phyloP scores from a whole-genome alignment of 1,140 invertebrate species.

The Drosophila subpulchrella region DNA sequence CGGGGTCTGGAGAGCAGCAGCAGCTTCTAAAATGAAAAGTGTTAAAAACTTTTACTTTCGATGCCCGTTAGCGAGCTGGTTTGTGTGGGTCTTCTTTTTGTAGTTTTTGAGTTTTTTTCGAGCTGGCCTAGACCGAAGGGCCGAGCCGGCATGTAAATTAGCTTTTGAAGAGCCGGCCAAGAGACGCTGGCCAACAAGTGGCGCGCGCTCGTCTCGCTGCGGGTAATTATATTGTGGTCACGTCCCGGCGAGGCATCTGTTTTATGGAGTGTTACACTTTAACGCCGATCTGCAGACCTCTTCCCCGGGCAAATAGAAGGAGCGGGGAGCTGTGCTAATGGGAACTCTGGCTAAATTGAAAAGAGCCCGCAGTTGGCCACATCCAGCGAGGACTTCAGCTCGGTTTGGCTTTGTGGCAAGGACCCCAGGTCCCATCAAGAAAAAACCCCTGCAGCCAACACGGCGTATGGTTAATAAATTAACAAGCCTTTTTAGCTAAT shows the following conservation, averaged over 20 bases:
- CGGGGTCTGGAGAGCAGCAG: constrained; percentile 7
- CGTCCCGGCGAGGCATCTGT: constrained; percentile 74
- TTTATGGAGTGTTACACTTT: constrained; percentile 81
- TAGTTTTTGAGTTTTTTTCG: not conserved
- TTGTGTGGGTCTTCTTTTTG: constrained; percentile 3
- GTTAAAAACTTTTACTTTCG: constrained; percentile 66
- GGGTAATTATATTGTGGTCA: constrained; percentile 83
- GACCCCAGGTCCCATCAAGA: not conserved
- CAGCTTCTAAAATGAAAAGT: constrained; percentile 81
- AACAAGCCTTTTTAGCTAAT: not conserved
- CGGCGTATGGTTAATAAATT: not conserved
- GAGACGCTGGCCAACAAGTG: constrained; percentile 62
- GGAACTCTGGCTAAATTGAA: constrained; percentile 31
- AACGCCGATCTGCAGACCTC: constrained; percentile 59
- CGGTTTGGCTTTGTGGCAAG: constrained; percentile 26
- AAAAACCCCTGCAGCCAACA: not conserved
- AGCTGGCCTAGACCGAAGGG: constrained; percentile 32
- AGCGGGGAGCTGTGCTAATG: constrained; percentile 16
- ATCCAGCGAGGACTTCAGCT: constrained; percentile 21
- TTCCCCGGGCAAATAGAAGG: not conserved
- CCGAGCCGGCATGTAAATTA: constrained; percentile 68
- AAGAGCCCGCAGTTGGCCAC: constrained; percentile 15
- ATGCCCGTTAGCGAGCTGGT: not conserved
- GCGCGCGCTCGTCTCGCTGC: constrained; percentile 56
- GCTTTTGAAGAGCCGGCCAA: constrained; percentile 67